These are phyloP conservation scores for Phytoseiulus persimilis DNA, from an alignment of 2,888 invertebrate species.

Conservation along the genomic window DNA sequence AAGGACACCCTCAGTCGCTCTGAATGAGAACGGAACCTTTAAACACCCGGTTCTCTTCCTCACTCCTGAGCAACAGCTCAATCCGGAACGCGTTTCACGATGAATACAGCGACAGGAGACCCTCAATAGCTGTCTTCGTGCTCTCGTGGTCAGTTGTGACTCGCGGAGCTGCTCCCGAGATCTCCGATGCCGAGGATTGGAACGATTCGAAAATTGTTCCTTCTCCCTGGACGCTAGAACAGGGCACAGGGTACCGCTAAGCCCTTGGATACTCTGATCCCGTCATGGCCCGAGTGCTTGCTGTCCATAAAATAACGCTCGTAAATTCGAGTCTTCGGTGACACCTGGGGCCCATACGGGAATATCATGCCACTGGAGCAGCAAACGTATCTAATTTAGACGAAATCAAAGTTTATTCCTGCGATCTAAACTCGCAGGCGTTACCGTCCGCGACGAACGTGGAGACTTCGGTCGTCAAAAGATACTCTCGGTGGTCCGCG, in stretches of 20 bases:
- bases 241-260: too few species aligned
- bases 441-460: too few species aligned
- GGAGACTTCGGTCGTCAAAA: not conserved
- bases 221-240: too few species aligned
- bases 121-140: too few species aligned
- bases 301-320: not conserved
- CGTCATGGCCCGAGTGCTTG: not conserved
- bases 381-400: not conserved
- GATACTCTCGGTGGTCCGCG: too few species aligned
- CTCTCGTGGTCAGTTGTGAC: too few species aligned
- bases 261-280: not conserved
- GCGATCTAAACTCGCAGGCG: not conserved
- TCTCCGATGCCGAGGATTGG: too few species aligned
- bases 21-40: not conserved
- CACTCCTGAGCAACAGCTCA: not conserved
- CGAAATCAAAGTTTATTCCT: not conserved
- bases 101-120: too few species aligned
- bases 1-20: not conserved
- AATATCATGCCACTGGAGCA: not conserved
- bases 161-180: too few species aligned
- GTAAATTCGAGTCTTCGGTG: not conserved
- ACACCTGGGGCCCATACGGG: not conserved
- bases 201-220: too few species aligned
- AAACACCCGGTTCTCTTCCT: not conserved
- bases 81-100: not conserved